phyloP scores from a whole-genome alignment of 1,140 invertebrate genomes.

The Zophobas morio region DNA sequence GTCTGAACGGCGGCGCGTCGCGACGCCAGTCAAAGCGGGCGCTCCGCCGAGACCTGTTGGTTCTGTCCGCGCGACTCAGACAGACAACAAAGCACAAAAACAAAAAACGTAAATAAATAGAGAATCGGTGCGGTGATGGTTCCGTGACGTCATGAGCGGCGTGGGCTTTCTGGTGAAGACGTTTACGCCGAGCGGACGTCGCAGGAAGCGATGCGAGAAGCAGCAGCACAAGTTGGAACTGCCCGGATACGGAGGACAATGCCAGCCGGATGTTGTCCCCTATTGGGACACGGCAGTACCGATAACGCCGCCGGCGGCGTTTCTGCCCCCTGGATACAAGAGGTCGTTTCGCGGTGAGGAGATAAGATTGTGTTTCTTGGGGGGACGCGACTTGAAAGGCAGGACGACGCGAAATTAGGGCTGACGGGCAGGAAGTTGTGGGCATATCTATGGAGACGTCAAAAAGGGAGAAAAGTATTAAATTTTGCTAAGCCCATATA shows the following conservation, averaged over 20 bases:
- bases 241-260: conserved; percentile 69
- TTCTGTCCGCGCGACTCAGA: conserved; percentile 1
- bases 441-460: no score
- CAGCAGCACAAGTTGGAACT: conserved; percentile 73
- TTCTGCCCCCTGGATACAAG: conserved; percentile 62
- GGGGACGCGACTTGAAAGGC: no score
- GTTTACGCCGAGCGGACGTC: conserved; percentile 75
- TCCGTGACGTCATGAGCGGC: conserved; percentile 70
- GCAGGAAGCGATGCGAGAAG: conserved; percentile 75
- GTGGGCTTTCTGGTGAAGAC: conserved; percentile 78
- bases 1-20: conserved; percentile 17
- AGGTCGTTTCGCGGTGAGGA: conserved; percentile 48
- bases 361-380: neutral
- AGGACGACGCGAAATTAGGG: neutral
- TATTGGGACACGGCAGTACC: conserved; percentile 73
- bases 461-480: no score
- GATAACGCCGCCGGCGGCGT: conserved; percentile 79
- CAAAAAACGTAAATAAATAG: conserved; percentile 16
- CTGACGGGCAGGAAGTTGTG: no score
- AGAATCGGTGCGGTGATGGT: conserved; percentile 1
- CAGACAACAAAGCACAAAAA: no score
- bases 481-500: no score
- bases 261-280: conserved; percentile 73
- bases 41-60: conserved; percentile 49
- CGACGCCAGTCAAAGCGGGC: conserved; percentile 47